Evolutionary conservation across 2,888 invertebrate genomes (phyloP), one percentile per base, ranked within the genome.

Genomic region (Caenorhabditis japonica): DNA sequence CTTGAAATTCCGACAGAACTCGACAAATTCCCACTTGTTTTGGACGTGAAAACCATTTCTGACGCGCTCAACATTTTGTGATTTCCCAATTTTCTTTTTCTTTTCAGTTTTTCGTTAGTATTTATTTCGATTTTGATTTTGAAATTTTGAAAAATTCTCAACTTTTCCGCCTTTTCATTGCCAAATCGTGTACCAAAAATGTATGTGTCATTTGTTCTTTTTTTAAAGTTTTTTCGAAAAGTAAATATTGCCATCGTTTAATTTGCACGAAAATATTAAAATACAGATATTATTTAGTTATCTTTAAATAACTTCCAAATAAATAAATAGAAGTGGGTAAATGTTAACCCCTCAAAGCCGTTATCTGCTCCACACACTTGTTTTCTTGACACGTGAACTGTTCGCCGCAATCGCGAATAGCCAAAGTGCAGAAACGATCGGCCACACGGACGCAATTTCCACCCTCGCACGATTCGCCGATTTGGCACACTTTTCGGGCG

Each of bases 391-490:
- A 85, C 3, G 66, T 72, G 64, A 85, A 85, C 1, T 72, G 74
- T 41, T 79, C 73, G 30, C 84, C 85, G 46, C 85, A 85, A 51
- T 85, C 85, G n/a, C 83, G 73, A 21, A 77, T 44, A 4, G 84
- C 81, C 30, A 74, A 44, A 1, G 80, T 72, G 64, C 85, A 85
- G 36, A 82, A 78, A 2, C 77, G 56, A 15, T 79, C 85, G 36
- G 79, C 77, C 10, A 84, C 80, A n/a, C 81, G 71, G 10, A 80
- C 74, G 55, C 85, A 85, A 23, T 82, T 64, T 4, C 85, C 85
- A 13, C 78, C 79, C 53, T 85, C 85, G 53, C 85, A 85, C 0
- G 83, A 46, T 60, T 85, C 85, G 7, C 85, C 85, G 15, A 85
- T 43, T 69, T 85, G 85, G 44, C 85, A 85, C 39, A 85, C 84